Evolutionary conservation across 2,797 vertebrate species (phyloP).

Genomic region (Tapera naevia): DNA sequence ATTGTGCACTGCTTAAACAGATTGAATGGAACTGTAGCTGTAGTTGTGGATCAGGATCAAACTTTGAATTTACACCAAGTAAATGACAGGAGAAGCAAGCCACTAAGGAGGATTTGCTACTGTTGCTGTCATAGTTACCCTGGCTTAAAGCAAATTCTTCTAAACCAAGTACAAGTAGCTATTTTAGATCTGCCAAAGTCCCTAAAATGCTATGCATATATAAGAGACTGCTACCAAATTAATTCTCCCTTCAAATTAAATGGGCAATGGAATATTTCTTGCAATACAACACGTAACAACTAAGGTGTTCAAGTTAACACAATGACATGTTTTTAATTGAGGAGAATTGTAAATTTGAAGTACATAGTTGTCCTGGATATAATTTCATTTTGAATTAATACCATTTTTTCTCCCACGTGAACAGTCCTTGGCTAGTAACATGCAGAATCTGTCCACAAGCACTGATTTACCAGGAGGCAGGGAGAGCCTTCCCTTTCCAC

Average conservation of each 20-base stretch:
- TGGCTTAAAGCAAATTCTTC: background rate
- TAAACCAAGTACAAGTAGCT: background rate
- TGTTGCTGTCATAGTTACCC: background rate
- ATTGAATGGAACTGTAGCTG: background rate
- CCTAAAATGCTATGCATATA: background rate
- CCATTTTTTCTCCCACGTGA: background rate
- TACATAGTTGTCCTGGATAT: background rate
- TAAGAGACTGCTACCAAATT: background rate
- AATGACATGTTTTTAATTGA: background rate
- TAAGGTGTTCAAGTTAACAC: background rate
- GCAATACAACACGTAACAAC: background rate
- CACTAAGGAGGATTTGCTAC: background rate
- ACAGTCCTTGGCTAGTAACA: background rate
- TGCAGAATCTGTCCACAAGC: background rate
- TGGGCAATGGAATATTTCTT: background rate
- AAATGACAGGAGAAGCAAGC: background rate
- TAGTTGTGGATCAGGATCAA: background rate
- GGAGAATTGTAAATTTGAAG: background rate
- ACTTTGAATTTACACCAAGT: background rate
- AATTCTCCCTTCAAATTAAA: background rate
- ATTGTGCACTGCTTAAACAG: background rate
- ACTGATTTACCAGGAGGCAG: background rate
- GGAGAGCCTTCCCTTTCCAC: background rate
- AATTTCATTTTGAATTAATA: background rate
- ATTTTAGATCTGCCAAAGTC: background rate